Evolutionary conservation across 1,140 invertebrate genomes (phyloP), one percentile per base, ranked within the genome.

Genomic region (Magallana gigas): DNA sequence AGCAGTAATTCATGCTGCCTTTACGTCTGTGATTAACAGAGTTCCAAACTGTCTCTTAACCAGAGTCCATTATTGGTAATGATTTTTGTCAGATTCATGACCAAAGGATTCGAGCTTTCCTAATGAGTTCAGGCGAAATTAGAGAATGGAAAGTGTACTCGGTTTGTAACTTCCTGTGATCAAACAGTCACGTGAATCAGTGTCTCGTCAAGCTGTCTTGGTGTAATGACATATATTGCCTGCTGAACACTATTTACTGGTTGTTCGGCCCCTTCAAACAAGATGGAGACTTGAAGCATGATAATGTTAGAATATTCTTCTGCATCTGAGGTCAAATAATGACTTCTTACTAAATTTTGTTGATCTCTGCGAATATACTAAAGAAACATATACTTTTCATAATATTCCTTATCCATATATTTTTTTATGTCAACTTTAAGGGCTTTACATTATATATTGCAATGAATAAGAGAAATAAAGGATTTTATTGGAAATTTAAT

Each of bases 171-270:
- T 62, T 62, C 60, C 60, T 62, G 60, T 62, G 60, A 62, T 62
- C 60, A 62, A 62, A 62, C 60, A 62, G n/a, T 62, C 60, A 62
- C 60, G n/a, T 62, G n/a, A 16, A n/a, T 62, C 14, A n/a, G n/a
- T 7, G 16, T 16, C 59, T 60, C 14, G n/a, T 62, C 36, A 48
- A 48, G 36, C 36, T 48, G 36, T 48, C 36, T 48, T 48, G 36
- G 60, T 62, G n/a, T 62, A 62, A 62, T 62, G 60, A 62, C 60
- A 6, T 62, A 6, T 62, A 62, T 62, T n/a, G 12, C 60, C 8
- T 62, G 60, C 12, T 62, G 60, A 62, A 62, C 60, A 62, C 60
- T 12, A 62, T 62, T 62, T 16, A 3, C 60, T 62, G 11, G 60
- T 16, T n/a, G n/a, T n/a, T 6, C 14, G 14, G n/a, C n/a, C 6